Conservation (phyloP, 1,140 invertebrate genomes). For the Calliphora vicina region DNA sequence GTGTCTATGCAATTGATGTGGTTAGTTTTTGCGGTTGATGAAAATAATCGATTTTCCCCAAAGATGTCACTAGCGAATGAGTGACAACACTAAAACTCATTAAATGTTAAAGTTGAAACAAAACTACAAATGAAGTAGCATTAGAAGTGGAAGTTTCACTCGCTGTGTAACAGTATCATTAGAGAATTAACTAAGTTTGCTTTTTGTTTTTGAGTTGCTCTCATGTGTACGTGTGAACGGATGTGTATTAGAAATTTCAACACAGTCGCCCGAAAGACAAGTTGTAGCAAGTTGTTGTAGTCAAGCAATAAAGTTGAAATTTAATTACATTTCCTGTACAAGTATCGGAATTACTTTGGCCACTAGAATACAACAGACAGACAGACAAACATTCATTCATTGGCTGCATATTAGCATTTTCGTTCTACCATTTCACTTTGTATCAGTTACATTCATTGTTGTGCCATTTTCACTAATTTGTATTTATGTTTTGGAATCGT, state of each 20-base stretch:
- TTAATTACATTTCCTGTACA: background rate
- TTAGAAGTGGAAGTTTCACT: background rate
- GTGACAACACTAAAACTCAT: background rate
- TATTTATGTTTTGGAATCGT: background rate
- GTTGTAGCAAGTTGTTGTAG: background rate
- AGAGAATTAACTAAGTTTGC: background rate
- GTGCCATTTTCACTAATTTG: too few species aligned
- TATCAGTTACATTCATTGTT: background rate
- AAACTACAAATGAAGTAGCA: too few species aligned
- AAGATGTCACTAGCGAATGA: background rate
- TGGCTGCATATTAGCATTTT: background rate
- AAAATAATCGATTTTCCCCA: background rate
- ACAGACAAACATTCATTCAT: background rate
- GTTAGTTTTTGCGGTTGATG: background rate
- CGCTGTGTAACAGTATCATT: background rate
- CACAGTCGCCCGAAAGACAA: background rate
- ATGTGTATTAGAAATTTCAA: background rate
- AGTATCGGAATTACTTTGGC: background rate
- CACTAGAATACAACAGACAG: background rate
- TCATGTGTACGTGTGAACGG: background rate
- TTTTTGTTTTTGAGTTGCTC: too few species aligned
- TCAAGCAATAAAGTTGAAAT: background rate
- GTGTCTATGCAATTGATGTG: background rate
- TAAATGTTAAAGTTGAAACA: background rate
- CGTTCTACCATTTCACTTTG: background rate